These are phyloP conservation scores for Mythimna loreyi DNA, from an alignment of 2,888 invertebrate genomes.

Conservation along the genomic window DNA sequence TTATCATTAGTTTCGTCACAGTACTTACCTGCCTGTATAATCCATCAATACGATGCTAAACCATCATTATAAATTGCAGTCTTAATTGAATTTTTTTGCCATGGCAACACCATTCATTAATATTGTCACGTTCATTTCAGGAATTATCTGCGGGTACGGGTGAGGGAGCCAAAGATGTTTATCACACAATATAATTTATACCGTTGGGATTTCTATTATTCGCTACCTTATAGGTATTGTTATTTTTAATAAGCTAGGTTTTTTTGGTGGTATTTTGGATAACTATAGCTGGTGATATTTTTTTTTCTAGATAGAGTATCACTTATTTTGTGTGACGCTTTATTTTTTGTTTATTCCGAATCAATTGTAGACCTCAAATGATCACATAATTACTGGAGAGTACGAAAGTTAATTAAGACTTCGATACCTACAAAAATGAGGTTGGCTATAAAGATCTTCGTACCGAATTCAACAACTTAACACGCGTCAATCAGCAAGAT, in stretches of 20 bases:
- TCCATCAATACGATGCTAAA: constrained; percentile 1
- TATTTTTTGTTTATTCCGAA: not conserved
- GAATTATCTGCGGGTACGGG: constrained; percentile 81
- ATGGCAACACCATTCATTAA: constrained; percentile 72
- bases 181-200: constrained; percentile 82
- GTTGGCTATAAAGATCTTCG: not conserved
- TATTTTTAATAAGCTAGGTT: constrained; percentile 50
- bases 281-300: not conserved
- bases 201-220: constrained; percentile 72
- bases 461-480: constrained; percentile 20
- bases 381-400: not conserved
- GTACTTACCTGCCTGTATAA: not conserved
- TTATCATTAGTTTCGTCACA: not conserved
- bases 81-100: constrained; percentile 76
- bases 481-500: constrained; percentile 43
- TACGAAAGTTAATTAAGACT: not conserved
- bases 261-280: constrained; percentile 7
- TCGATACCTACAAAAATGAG: not conserved
- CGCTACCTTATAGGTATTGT: constrained; percentile 45
- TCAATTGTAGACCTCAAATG: not conserved
- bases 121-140: constrained; percentile 74
- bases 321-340: not conserved
- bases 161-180: constrained; percentile 76
- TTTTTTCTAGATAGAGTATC: not conserved
- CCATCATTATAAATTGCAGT: constrained; percentile 57